These are phyloP conservation scores for Spheniscus mendiculus DNA, from an alignment of 2,113 vertebrate genomes.

Conservation along the genomic window DNA sequence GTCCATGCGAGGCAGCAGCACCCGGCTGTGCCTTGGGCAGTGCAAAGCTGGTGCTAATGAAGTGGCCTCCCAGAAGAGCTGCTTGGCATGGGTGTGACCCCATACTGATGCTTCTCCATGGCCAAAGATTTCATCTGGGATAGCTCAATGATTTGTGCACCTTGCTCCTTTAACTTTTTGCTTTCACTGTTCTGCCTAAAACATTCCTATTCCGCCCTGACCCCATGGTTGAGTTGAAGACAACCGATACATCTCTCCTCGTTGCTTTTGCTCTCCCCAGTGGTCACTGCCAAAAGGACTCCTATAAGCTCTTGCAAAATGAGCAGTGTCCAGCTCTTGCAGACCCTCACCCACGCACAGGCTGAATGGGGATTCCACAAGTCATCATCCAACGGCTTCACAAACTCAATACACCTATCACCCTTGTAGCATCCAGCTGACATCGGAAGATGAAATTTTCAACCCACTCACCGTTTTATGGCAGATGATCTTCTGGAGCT, in stretches of 20 bases:
- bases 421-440: neutral
- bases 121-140: neutral
- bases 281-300: neutral
- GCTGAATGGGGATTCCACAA: neutral
- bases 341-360: neutral
- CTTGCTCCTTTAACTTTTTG: neutral
- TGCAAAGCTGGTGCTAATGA: neutral
- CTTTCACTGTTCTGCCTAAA: neutral
- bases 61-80: neutral
- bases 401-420: neutral
- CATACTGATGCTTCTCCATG: fast-evolving
- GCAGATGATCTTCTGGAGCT: neutral
- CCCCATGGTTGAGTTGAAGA: neutral
- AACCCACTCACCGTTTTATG: neutral
- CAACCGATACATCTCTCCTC: neutral
- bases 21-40: neutral
- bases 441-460: neutral
- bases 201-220: neutral
- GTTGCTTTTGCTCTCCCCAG: neutral
- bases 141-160: neutral
- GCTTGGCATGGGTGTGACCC: neutral
- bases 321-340: neutral
- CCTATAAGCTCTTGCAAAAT: neutral
- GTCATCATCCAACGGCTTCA: neutral
- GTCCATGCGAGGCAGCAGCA: fast-evolving